Evolutionary conservation across 2,113 vertebrate genomes (phyloP).

Genomic region (Meles meles): DNA sequence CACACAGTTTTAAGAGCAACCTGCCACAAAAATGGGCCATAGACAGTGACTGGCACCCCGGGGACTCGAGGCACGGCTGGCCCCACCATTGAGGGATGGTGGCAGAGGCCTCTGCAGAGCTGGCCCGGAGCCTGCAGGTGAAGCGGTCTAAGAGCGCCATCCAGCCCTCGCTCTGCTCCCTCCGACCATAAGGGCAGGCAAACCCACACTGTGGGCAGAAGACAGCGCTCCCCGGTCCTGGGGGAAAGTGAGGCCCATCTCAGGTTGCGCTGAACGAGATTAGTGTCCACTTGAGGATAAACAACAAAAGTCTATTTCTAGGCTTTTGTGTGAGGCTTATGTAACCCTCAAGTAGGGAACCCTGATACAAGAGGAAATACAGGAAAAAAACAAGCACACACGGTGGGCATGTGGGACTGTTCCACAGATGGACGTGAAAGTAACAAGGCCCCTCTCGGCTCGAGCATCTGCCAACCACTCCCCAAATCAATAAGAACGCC

Average conservation of each 20-base stretch:
- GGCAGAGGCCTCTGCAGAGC: not conserved
- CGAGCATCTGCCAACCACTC: not conserved
- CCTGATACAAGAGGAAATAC: not conserved
- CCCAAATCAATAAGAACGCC: not conserved
- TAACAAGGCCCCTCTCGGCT: not conserved
- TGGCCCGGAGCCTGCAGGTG: not conserved
- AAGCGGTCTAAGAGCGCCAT: not conserved
- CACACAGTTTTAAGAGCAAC: not conserved
- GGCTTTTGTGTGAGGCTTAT: not conserved
- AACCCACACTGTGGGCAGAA: not conserved
- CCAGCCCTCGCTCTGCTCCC: not conserved
- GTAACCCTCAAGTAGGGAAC: not conserved
- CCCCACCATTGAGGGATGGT: too few species aligned
- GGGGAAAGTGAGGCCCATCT: not conserved
- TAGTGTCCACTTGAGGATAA: not conserved
- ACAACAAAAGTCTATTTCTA: not conserved
- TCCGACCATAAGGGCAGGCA: not conserved
- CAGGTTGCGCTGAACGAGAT: not conserved
- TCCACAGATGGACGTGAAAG: not conserved
- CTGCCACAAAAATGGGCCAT: not conserved
- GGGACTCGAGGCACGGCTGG: not conserved
- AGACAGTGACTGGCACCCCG: too few species aligned
- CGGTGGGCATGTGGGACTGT: not conserved
- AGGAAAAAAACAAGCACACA: not conserved
- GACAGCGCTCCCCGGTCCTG: not conserved